A percentile compares a stretch with the other conserved stretches of the same genome.
These are phyloP conservation scores for Alouatta palliata DNA, from an alignment of 2,113 vertebrate genomes.

Conservation along the genomic window DNA sequence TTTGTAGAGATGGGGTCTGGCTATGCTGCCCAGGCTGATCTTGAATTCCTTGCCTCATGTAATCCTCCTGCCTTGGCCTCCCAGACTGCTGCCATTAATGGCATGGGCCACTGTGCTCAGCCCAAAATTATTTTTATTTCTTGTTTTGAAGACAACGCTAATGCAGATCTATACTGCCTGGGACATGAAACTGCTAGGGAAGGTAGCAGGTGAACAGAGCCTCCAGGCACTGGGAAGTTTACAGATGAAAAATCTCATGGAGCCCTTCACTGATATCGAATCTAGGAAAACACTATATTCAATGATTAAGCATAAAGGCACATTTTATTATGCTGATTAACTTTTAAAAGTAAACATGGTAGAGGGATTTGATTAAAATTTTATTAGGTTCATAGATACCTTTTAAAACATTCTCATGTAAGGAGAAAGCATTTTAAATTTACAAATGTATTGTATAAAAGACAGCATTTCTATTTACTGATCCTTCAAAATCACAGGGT, in stretches of 20 bases:
- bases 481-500: neutral
- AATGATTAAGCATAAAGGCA: neutral
- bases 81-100: too few relatives aligned
- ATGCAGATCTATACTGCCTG: neutral
- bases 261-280: neutral
- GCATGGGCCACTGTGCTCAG: too few relatives aligned
- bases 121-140: neutral
- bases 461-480: neutral
- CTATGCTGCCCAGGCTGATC: too few relatives aligned
- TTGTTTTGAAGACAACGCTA: neutral
- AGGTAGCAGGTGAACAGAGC: neutral
- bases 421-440: constrained; percentile 11
- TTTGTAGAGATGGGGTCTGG: too few relatives aligned
- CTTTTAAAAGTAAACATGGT: neutral
- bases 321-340: neutral
- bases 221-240: neutral
- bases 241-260: neutral
- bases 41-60: too few relatives aligned
- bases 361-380: neutral
- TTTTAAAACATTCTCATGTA: neutral
- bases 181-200: neutral
- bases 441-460: neutral
- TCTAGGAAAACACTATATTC: neutral
- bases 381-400: neutral
- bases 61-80: too few relatives aligned